Conservation (phyloP, 2,797 vertebrate genomes). For the Kryptolebias ocellatus region DNA sequence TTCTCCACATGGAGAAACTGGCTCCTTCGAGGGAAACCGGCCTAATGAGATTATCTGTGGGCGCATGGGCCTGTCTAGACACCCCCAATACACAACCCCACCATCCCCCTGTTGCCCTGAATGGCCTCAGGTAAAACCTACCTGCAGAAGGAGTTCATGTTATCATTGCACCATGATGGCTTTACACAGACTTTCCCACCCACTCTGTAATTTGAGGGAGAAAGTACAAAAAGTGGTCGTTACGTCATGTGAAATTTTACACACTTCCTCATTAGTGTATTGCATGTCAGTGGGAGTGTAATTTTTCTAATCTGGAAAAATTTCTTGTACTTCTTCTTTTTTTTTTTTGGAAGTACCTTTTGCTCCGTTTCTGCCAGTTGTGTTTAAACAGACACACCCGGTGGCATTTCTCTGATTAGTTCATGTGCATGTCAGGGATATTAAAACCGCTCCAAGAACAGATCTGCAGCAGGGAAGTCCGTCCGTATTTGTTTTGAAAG, state of each 20-base stretch:
- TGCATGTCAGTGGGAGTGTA: background rate
- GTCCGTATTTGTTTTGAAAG: constrained; percentile 88
- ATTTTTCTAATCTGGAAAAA: background rate
- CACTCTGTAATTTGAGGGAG: constrained; percentile 40
- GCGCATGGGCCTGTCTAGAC: constrained; percentile 82
- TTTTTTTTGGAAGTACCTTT: background rate
- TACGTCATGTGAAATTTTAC: background rate
- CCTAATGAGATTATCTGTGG: constrained; percentile 86
- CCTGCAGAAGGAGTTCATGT: constrained; percentile 62
- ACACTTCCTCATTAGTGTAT: background rate
- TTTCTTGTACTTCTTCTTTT: background rate
- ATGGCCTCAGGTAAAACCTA: constrained; percentile 74
- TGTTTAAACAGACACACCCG: constrained; percentile 53
- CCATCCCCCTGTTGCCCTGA: constrained; percentile 9
- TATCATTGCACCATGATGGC: constrained; percentile 75
- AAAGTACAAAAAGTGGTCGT: constrained; percentile 8
- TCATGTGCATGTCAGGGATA: constrained; percentile 46
- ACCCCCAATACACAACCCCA: constrained; percentile 80
- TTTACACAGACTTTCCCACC: constrained; percentile 69
- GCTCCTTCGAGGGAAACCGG: constrained; percentile 75
- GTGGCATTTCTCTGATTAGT: constrained; percentile 25
- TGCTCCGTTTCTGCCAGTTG: constrained; percentile 14
- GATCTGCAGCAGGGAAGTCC: constrained; percentile 58
- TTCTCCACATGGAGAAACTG: constrained; percentile 76
- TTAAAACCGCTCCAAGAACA: constrained; percentile 44